Evolutionary conservation across 1,140 invertebrate species (phyloP).

Genomic region (Carposina sasakii): DNA sequence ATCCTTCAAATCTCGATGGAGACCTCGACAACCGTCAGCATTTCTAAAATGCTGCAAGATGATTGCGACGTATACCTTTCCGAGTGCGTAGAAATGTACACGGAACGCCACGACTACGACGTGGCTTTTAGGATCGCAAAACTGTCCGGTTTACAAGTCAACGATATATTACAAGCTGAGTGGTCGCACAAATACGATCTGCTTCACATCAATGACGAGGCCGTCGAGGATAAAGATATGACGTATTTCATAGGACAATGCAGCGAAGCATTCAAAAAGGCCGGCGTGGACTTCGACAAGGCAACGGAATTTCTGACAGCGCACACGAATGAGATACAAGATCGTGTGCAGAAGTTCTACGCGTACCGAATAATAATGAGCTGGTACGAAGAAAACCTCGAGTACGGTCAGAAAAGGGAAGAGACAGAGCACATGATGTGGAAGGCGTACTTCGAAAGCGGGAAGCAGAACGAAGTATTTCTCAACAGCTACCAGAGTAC

Average conservation of each 20-base stretch:
- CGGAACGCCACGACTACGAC: constrained; percentile 66
- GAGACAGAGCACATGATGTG: constrained; percentile 73
- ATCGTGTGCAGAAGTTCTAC: constrained; percentile 67
- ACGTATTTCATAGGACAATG: constrained; percentile 74
- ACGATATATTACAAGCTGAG: constrained; percentile 70
- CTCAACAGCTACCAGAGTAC: constrained; percentile 53
- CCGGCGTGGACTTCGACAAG: constrained; percentile 67
- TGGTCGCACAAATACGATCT: constrained; percentile 64
- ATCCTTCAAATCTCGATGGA: constrained; percentile 71
- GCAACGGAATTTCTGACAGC: constrained; percentile 73
- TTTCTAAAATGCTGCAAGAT: constrained; percentile 54
- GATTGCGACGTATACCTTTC: constrained; percentile 39
- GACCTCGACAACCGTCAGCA: constrained; percentile 45
- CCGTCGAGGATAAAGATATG: constrained; percentile 47
- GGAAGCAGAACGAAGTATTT: constrained; percentile 37
- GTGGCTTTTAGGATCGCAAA: constrained; percentile 74
- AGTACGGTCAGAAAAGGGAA: constrained; percentile 53
- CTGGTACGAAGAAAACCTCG: constrained; percentile 68
- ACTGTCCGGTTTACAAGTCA: constrained; percentile 60
- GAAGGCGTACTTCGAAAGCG: constrained; percentile 59
- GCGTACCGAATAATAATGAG: constrained; percentile 71
- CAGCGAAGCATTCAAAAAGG: constrained; percentile 72
- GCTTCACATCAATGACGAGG: constrained; percentile 40
- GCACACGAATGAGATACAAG: constrained; percentile 64
- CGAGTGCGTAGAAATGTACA: constrained; percentile 71